Evolutionary conservation across 2,113 vertebrate genomes (phyloP), one percentile per base, ranked within the genome.

Genomic region (Myrmophylax atrothorax): DNA sequence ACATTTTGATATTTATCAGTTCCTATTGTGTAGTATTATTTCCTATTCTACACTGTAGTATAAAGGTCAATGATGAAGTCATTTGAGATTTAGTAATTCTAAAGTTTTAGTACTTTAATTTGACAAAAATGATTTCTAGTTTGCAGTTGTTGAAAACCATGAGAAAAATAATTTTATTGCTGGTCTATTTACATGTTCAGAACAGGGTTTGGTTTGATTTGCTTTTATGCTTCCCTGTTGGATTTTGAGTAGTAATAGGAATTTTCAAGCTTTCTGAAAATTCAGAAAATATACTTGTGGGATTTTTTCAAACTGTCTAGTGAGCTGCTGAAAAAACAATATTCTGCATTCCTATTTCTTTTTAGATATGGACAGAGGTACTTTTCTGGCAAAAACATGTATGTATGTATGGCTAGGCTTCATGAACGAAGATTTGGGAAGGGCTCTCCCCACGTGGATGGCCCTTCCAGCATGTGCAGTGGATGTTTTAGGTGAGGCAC

Each of bases 1-100:
- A 55, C 12, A 67, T 96, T 96, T 94, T 95, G 37, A 76, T 91
- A 83, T 94, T 76, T 95, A 93, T 89, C 84, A n/a, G 49, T 89
- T 92, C 62, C 77, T 40, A 58, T 82, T 92, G 46, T 90, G 37
- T 33, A 49, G 53, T 53, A 84, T 79, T 81, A 62, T 93, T 93
- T 96, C 87, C 74, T 81, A 75, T 79, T 85, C 33, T 82, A 35
- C 62, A 47, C 24, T 93, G 78, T 31, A 64, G 47, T 89, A 84
- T 91, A 89, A 96, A 94, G 74, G 81, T 91, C 78, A 96, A 2
- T 53, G 42, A 66, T 94, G 50, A 96, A 79, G 67, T 93, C 18
- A 93, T 94, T 60, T 87, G 62, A 80, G 73, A 95, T 76, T 93
- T 87, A 84, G 82, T 78, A 44, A 68, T 63, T 46, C 23, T 62